A percentile compares a stretch with the other conserved stretches of the same genome.
Evolutionary conservation across 2,888 invertebrate genomes (phyloP).

Genomic region (Cheilosia grossa): DNA sequence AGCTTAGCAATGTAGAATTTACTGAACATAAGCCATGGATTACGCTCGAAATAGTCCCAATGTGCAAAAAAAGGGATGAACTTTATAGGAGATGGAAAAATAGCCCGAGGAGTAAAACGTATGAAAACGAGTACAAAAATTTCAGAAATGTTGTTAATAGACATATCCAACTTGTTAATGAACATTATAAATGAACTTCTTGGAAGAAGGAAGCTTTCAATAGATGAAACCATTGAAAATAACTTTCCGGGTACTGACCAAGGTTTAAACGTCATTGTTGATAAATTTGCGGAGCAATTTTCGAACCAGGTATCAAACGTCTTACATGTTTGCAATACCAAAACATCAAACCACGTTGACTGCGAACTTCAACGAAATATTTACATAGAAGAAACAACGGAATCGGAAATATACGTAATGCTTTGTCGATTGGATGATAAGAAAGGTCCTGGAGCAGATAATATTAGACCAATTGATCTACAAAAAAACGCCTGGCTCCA

Average conservation of each 20-base stretch:
- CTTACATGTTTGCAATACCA: background rate
- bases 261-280: background rate
- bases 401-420: constrained; percentile 3
- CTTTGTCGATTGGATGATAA: background rate
- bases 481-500: too few relatives aligned
- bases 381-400: constrained; percentile 17
- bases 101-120: too few relatives aligned
- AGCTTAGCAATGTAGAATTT: too few relatives aligned
- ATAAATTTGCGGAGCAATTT: constrained; percentile 11
- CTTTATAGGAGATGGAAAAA: too few relatives aligned
- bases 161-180: too few relatives aligned
- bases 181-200: background rate
- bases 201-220: constrained; percentile 1
- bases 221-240: constrained; percentile 17
- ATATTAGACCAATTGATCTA: too few relatives aligned
- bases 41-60: too few relatives aligned
- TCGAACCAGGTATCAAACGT: background rate
- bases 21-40: too few relatives aligned
- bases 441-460: too few relatives aligned
- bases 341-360: constrained; percentile 7
- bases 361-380: constrained; percentile 6
- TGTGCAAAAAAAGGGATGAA: too few relatives aligned
- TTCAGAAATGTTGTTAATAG: too few relatives aligned
- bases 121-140: too few relatives aligned
- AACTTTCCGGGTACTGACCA: background rate